Conservation (phyloP, 2,113 vertebrate genomes). For the Macrotus californicus region DNA sequence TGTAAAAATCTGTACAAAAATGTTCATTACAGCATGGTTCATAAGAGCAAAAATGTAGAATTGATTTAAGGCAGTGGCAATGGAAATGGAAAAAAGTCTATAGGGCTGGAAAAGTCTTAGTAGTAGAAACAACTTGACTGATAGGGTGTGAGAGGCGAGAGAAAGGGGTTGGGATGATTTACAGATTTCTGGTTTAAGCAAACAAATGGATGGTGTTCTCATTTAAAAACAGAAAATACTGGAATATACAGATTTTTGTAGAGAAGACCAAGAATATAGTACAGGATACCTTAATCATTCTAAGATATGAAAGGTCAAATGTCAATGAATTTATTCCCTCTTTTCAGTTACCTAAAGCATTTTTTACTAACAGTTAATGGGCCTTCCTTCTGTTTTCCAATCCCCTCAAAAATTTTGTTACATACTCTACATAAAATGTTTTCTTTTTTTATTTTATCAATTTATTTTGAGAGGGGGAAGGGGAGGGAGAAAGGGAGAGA, state of each 20-base stretch:
- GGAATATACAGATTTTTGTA: background rate
- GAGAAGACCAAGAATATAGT: background rate
- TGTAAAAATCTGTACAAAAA: background rate
- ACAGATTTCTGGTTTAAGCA: background rate
- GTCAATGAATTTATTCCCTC: background rate
- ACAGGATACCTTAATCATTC: background rate
- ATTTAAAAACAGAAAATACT: background rate
- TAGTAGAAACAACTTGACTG: background rate
- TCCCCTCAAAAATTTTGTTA: background rate
- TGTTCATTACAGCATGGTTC: background rate
- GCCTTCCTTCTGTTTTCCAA: background rate
- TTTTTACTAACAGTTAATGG: background rate
- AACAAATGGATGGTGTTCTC: background rate
- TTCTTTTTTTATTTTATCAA: background rate
- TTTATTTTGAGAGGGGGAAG: too few relatives aligned
- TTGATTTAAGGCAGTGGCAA: background rate
- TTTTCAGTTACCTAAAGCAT: background rate
- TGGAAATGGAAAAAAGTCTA: background rate
- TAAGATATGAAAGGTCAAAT: background rate
- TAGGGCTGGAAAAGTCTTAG: background rate
- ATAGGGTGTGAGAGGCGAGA: background rate
- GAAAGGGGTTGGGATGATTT: background rate
- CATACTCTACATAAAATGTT: background rate
- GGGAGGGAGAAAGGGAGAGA: too few relatives aligned
- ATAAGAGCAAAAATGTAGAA: background rate